Conservation (phyloP, 2,888 invertebrate genomes). For the Euplagia quadripunctaria region DNA sequence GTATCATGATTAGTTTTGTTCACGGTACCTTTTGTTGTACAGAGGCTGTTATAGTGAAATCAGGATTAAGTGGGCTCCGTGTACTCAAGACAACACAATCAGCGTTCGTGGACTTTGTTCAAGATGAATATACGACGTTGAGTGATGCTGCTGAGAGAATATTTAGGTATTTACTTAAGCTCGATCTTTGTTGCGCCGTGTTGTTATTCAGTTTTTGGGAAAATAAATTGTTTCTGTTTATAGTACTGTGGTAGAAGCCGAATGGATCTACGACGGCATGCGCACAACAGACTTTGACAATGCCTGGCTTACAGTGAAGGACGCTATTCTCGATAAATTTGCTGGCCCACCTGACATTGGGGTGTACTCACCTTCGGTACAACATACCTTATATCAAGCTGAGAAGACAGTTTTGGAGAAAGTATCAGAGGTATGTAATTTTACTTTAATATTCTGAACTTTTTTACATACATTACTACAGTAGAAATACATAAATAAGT, state of each 20-base stretch:
- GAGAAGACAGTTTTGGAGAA: constrained; percentile 90
- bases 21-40: constrained; percentile 44
- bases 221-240: constrained; percentile 11
- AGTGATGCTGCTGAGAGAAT: constrained; percentile 92
- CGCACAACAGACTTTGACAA: constrained; percentile 90
- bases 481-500: no score
- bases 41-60: constrained; percentile 88
- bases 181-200: background rate
- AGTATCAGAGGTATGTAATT: constrained; percentile 88
- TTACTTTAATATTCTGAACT: constrained; percentile 26
- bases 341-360: constrained; percentile 92
- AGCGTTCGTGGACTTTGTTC: constrained; percentile 92
- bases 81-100: constrained; percentile 94
- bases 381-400: constrained; percentile 92
- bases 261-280: constrained; percentile 91
- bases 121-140: constrained; percentile 92
- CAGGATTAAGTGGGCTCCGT: constrained; percentile 90
- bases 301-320: constrained; percentile 90
- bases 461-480: no score
- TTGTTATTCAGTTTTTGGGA: background rate
- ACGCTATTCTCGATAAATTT: constrained; percentile 91
- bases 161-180: constrained; percentile 77
- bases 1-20: background rate
- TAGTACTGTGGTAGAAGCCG: constrained; percentile 92
- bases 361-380: constrained; percentile 92